These are phyloP conservation scores for Hexactinellida sp. DNA, from an alignment of 37 sponge, comb jelly and placozoan species.

Conservation along the genomic window DNA sequence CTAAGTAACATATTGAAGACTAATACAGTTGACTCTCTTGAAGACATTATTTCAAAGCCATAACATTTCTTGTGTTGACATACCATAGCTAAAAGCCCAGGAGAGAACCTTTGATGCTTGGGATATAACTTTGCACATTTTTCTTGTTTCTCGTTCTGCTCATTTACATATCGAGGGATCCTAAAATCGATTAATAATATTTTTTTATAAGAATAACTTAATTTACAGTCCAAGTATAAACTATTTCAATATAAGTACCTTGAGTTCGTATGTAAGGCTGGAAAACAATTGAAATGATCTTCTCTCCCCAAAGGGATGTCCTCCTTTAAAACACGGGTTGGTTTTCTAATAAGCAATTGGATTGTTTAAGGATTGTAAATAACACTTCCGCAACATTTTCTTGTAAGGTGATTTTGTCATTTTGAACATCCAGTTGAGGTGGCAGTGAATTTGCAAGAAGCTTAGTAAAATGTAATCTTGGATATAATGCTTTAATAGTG, in stretches of 20 bases:
- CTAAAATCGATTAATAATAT: too few relatives aligned
- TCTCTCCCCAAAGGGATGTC: background rate
- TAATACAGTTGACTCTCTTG: background rate
- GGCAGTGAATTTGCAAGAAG: background rate
- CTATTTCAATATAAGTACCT: too few relatives aligned
- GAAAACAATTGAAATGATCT: background rate
- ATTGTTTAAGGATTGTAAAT: background rate
- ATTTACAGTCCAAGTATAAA: too few relatives aligned
- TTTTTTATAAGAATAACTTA: too few relatives aligned
- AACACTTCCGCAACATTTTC: background rate
- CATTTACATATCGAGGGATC: too few relatives aligned
- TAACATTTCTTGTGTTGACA: too few relatives aligned
- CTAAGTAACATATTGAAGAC: too few relatives aligned
- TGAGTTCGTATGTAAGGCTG: background rate
- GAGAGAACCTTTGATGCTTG: too few relatives aligned
- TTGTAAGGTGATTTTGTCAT: background rate
- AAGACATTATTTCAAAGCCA: background rate
- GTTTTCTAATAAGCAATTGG: background rate
- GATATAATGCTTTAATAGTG: background rate
- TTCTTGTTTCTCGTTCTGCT: too few relatives aligned
- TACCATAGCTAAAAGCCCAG: too few relatives aligned
- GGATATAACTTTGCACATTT: background rate
- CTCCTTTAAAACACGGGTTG: background rate
- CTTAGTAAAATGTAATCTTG: background rate
- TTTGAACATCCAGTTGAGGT: background rate